Evolutionary conservation across 2,797 vertebrate genomes (phyloP).

Genomic region (Helostoma temminkii): DNA sequence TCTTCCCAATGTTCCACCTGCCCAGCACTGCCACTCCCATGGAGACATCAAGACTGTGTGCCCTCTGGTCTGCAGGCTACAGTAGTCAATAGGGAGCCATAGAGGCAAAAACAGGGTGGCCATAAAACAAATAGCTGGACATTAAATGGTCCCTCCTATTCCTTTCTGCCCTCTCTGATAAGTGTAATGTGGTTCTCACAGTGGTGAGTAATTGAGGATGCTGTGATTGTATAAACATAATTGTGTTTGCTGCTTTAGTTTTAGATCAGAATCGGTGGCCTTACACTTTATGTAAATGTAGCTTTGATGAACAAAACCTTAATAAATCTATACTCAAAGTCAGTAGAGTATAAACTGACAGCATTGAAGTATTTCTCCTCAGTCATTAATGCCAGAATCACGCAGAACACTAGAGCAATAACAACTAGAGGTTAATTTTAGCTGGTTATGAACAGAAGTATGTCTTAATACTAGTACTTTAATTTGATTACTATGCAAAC

Average conservation of each 20-base stretch:
- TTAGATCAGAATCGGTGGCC: constrained; percentile 20
- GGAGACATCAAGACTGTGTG: constrained; percentile 23
- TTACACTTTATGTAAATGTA: not conserved
- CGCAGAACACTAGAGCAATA: not conserved
- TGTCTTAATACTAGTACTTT: not conserved
- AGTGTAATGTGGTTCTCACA: constrained; percentile 8
- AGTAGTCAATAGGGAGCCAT: constrained; percentile 24
- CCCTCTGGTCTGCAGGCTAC: constrained; percentile 44
- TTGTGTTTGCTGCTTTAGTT: constrained; percentile 26
- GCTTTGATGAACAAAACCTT: not conserved
- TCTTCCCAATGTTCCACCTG: constrained; percentile 24
- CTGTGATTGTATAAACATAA: constrained; percentile 13
- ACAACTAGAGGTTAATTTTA: not conserved
- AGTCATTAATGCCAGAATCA: not conserved
- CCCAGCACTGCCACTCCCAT: constrained; percentile 12
- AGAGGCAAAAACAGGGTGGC: constrained; percentile 55
- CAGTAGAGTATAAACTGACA: constrained; percentile 12
- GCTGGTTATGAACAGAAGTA: too few species aligned
- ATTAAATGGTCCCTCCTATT: constrained; percentile 41
- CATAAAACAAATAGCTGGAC: constrained; percentile 47
- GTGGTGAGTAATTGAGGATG: constrained; percentile 11
- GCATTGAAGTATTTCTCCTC: constrained; percentile 9
- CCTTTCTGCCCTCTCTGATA: constrained; percentile 44
- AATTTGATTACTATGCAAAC: not conserved
- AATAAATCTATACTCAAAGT: constrained; percentile 14